These are phyloP conservation scores for Ariopsis seemanni DNA, from an alignment of 2,113 vertebrate species.

Conservation along the genomic window DNA sequence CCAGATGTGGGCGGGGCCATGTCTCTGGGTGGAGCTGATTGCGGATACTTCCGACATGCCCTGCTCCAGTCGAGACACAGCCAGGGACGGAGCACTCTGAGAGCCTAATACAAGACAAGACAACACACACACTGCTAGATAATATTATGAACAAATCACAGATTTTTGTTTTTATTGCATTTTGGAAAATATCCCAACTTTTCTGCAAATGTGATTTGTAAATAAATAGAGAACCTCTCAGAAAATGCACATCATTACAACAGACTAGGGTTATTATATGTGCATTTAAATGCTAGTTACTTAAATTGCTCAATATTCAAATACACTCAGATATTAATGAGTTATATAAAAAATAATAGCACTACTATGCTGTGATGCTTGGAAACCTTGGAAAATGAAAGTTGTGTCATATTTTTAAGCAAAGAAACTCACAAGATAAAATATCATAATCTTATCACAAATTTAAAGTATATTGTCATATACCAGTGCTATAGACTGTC, in stretches of 20 bases:
- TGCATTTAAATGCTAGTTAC: background rate
- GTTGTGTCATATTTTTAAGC: background rate
- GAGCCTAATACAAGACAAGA: constrained; percentile 74
- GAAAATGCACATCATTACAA: background rate
- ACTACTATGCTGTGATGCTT: background rate
- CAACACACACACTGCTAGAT: no score
- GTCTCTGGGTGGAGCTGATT: constrained; percentile 80
- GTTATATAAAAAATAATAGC: background rate
- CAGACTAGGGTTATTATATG: background rate
- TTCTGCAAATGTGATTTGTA: no score
- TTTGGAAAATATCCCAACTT: no score
- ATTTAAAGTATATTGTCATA: background rate
- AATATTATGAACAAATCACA: no score
- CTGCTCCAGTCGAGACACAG: constrained; percentile 88
- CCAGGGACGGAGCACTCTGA: constrained; percentile 82
- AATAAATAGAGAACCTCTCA: background rate
- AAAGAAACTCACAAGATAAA: background rate
- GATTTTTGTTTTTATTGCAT: no score
- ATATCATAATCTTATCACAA: background rate
- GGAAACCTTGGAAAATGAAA: background rate
- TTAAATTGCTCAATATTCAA: background rate
- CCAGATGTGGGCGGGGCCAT: constrained; percentile 90
- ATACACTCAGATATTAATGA: background rate
- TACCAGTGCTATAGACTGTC: background rate
- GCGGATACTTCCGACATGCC: constrained; percentile 90